phyloP scores from a whole-genome alignment of 2,888 invertebrate species.

The Plusia festucae region DNA sequence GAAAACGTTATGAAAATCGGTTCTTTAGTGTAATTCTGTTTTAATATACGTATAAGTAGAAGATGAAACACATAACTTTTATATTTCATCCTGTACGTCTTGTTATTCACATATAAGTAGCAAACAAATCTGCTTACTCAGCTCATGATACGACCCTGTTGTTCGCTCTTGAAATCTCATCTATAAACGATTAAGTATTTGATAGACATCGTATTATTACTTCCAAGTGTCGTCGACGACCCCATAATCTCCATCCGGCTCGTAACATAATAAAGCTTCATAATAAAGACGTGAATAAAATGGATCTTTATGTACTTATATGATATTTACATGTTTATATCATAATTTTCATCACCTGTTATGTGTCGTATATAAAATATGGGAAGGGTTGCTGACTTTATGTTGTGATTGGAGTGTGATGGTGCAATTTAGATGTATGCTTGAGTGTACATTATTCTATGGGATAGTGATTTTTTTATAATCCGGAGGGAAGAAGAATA shows the following conservation, averaged over 20 bases:
- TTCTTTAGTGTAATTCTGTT: too few relatives aligned
- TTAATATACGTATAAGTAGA: too few relatives aligned
- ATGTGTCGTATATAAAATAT: conserved; percentile 9
- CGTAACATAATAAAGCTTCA: conserved; percentile 58
- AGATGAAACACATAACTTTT: too few relatives aligned
- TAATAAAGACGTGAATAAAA: conserved; percentile 52
- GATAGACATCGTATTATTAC: conserved; percentile 42
- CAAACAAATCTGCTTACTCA: neutral
- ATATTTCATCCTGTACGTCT: too few relatives aligned
- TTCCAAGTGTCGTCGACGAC: conserved; percentile 39
- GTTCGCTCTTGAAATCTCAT: conserved; percentile 22
- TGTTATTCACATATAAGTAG: neutral
- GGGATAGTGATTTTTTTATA: too few relatives aligned
- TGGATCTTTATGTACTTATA: conserved; percentile 44
- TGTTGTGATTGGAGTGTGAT: neutral
- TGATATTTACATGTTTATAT: conserved; percentile 58
- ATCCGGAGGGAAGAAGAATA: too few relatives aligned
- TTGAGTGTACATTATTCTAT: neutral
- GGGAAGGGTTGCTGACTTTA: neutral
- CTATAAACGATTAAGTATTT: conserved; percentile 43
- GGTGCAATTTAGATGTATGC: neutral
- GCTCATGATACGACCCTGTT: conserved; percentile 17
- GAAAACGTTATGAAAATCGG: too few relatives aligned
- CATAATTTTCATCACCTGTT: conserved; percentile 37
- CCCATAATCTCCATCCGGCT: conserved; percentile 45